Evolutionary conservation across 2,888 invertebrate species (phyloP), one percentile per base, ranked within the genome.

Genomic region (Rhagium mordax): DNA sequence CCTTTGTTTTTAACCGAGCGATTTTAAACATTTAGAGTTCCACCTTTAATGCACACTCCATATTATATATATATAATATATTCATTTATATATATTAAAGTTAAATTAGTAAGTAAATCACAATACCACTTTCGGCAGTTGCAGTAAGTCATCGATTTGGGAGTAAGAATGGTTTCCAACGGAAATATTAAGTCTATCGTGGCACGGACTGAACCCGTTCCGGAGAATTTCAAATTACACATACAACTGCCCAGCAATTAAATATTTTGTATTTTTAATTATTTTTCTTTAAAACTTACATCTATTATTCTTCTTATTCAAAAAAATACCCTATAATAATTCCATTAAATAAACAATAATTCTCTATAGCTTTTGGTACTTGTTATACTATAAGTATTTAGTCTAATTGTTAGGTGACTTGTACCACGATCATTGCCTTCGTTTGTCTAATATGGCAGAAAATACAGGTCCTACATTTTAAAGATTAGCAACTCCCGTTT

Each of bases 21-120:
- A 71, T 69, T 47, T 68, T 61, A 74, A 74, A 75, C 74, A 72
- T 78, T 72, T 74, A 77, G 69, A 71, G 74, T 71, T 78, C 71
- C 67, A 72, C 76, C 74, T 79, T 81, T 85, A 86, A 85, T 85
- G 85, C 85, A 85, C 85, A 84, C 84, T 83, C 81, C 84, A 84
- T 83, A 82, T 79, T 80, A 79, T 77, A 76, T 74, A 68, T 70
- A 69, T 72, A 72, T 70, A n/a, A n/a, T n/a, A n/a, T n/a, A n/a
- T 70, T 67, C 71, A 74, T 77, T 70, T 76, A 76, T 78, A 79
- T 66, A 57, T 66, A 66, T 53, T 66, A 77, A 76, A 76, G 77
- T 79, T 78, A 79, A 83, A 82, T 85, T 83, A 84, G 81, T 84
- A 85, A 84, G 82, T 84, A 85, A 83, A 86, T 86, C 86, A 86